phyloP scores from a whole-genome alignment of 2,888 invertebrate genomes.

The Julus scanicus region DNA sequence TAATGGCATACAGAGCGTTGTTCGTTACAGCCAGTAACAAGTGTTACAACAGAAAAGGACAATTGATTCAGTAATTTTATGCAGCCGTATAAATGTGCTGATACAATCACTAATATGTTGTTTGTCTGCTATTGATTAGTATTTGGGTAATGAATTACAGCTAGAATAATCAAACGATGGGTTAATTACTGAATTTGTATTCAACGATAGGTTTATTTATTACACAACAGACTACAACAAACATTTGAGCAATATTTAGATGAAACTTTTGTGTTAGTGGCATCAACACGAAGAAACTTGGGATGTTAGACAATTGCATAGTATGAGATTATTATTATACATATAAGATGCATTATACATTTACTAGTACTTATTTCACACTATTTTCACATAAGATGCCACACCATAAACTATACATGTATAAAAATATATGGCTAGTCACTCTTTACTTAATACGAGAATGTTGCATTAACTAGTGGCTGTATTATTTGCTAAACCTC shows the following conservation, averaged over 20 bases:
- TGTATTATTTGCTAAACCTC: no score
- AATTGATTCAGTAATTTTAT: not conserved
- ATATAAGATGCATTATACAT: not conserved
- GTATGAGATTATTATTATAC: not conserved
- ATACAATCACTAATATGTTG: not conserved
- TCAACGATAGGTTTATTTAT: not conserved
- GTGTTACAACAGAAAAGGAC: not conserved
- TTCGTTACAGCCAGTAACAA: not conserved
- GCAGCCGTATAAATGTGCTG: not conserved
- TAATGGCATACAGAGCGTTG: not conserved
- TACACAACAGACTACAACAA: not conserved
- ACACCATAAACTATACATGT: not conserved
- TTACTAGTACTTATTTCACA: not conserved
- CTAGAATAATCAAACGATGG: not conserved
- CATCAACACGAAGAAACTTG: not conserved
- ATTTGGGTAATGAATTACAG: not conserved
- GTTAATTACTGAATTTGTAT: not conserved
- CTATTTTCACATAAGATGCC: not conserved
- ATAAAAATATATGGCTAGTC: not conserved
- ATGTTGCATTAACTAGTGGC: no score
- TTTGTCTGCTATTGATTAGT: slow-evolving; percentile 21
- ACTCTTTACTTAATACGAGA: not conserved
- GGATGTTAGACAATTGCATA: not conserved
- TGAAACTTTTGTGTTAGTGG: not conserved
- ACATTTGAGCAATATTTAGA: not conserved